These are phyloP conservation scores for Notospermus geniculatus DNA, from an alignment of 1,140 invertebrate genomes.

Conservation along the genomic window DNA sequence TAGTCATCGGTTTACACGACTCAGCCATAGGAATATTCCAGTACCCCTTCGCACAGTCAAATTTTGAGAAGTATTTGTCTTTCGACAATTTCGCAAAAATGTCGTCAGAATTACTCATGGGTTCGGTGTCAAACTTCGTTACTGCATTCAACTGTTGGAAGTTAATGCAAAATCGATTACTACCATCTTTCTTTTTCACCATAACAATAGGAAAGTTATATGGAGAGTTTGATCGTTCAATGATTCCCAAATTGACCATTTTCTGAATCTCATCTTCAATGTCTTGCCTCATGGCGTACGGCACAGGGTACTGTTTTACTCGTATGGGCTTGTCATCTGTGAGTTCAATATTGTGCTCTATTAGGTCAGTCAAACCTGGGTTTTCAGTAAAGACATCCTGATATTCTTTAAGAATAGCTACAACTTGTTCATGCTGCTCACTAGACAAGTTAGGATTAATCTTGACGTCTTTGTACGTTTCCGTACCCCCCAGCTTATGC, in stretches of 20 bases:
- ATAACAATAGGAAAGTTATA: slow-evolving; percentile 59
- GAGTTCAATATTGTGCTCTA: slow-evolving; percentile 17
- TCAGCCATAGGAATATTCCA: slow-evolving; percentile 24
- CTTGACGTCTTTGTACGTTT: slow-evolving; percentile 2
- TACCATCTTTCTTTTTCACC: slow-evolving; percentile 54
- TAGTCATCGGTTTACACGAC: slow-evolving; percentile 21
- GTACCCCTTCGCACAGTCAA: slow-evolving; percentile 23
- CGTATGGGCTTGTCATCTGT: slow-evolving; percentile 12
- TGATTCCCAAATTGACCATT: slow-evolving; percentile 47
- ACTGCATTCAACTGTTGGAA: no score
- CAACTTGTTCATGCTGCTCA: neutral
- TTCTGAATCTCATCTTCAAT: slow-evolving; percentile 48
- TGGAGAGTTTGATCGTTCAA: slow-evolving; percentile 47
- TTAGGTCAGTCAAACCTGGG: slow-evolving; percentile 16
- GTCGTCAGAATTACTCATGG: slow-evolving; percentile 26
- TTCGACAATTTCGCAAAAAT: slow-evolving; percentile 18
- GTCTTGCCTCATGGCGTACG: slow-evolving; percentile 41
- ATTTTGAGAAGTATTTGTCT: slow-evolving; percentile 10
- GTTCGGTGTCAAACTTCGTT: no score
- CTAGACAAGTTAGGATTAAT: no score
- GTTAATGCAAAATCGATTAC: no score
- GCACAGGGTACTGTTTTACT: slow-evolving; percentile 32
- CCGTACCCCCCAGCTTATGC: neutral
- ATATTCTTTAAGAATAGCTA: slow-evolving; percentile 2
- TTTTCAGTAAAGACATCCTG: slow-evolving; percentile 20